Evolutionary conservation across 2,888 invertebrate species (phyloP), one percentile per base, ranked within the genome.

Genomic region (Drosophila testacea): DNA sequence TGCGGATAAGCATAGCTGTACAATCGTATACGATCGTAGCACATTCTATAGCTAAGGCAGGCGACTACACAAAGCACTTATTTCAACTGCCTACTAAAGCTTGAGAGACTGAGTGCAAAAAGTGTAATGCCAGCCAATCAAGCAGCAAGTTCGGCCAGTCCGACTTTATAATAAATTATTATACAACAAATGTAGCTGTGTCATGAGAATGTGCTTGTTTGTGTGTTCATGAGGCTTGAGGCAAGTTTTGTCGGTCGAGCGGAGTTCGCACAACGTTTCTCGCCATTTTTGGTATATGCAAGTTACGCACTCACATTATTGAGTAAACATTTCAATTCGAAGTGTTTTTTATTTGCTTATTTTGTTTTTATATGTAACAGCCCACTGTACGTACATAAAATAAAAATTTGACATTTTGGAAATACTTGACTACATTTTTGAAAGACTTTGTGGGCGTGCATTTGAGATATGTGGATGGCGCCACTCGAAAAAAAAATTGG

Each of bases 211-310:
- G 16, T 66, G 28, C 6, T 0, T 22, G 28, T 51, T 34, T 16
- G 7, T 11, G 28, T 42, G 36, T 55, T 41, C 27, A 39, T 41
- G 41, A 16, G 36, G 4, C n/a, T 32, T 38, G 11, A 30, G n/a
- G 13, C 48, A 34, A 61, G 59, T 64, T 50, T 22, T 63, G 48
- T 38, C 42, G 50, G 78, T 64, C 73, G 62, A 75, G 77, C 51
- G 39, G 44, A 77, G 50, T 68, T 73, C 73, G 4, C 41, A 39
- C 67, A 67, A 70, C 56, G 62, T 74, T 71, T 63, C 69, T 79
- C 55, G 68, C 83, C 88, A 80, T 80, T 77, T 83, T 82, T 85
- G 83, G 88, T 73, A 50, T 75, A 65, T 82, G 83, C 83, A 84
- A 70, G 77, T 69, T 77, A 80, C 79, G 81, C 81, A 77, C 63